Evolutionary conservation across 2,113 vertebrate species (phyloP), one percentile per base, ranked within the genome.

Genomic region (Thryonomys swinderianus): DNA sequence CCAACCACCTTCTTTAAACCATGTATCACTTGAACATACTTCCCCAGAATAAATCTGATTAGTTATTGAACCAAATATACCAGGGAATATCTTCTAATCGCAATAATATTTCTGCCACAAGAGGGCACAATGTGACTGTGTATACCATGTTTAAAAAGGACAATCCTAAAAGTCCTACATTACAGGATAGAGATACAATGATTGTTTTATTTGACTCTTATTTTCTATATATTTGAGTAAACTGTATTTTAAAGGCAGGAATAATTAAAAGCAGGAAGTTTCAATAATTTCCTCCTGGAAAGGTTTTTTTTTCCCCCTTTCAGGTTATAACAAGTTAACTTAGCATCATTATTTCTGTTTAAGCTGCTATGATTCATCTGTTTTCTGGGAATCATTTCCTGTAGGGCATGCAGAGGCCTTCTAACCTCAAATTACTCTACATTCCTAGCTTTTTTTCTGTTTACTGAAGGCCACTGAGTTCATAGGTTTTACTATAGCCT

Each of bases 401-500:
- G 62, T n/a, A 57, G 55, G 59, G 81, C n/a, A 55, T 95, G 88
- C 94, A 80, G 74, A 93, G 48, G 83, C 9, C 90, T 96, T 96
- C 61, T 81, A 83, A 87, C 40, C 93, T 83, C 91, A 96, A 95
- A 94, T 96, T 91, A 95, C 82, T 87, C 87, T 81, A 42, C 92
- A 88, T 92, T 97, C 94, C 92, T 82, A 40, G 81, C 94, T 89
- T 89, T 91, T 89, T 42, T 66, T 96, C 51, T 89, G 94, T 88
- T 93, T 96, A 73, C 93, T 90, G 57, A 42, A 89, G 94, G 91
- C 57, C 95, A 93, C 89, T 69, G 81, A 85, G 96, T 95, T 97
- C 91, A 84, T 96, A 74, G 51, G 45, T 94, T 97, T 97, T 97
- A 96, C 97, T 96, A 96, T 23, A 93, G 45, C 64, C 86, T 97